Evolutionary conservation across 1,140 invertebrate species (phyloP).

Genomic region (Neotoxoptera formosana): DNA sequence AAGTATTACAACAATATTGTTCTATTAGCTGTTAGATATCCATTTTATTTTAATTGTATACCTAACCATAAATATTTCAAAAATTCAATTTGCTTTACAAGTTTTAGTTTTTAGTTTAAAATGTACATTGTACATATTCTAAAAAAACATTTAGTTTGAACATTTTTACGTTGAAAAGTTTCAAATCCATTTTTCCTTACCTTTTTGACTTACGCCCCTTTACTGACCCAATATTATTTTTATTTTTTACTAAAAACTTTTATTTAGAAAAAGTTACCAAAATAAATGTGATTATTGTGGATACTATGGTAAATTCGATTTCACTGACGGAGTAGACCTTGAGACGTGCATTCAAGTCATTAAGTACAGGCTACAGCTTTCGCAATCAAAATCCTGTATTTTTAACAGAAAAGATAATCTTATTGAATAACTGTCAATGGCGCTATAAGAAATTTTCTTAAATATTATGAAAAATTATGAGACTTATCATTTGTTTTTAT

Average conservation of each 20-base stretch:
- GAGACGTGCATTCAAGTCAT: constrained; percentile 4
- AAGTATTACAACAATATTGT: not conserved
- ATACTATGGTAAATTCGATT: constrained; percentile 12
- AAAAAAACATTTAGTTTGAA: not conserved
- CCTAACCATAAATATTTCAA: not conserved
- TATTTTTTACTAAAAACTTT: constrained; percentile 23
- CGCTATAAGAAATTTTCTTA: not conserved
- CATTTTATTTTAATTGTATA: not conserved
- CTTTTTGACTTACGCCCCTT: not conserved
- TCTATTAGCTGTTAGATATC: not conserved
- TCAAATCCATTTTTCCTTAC: constrained; percentile 10
- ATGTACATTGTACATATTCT: not conserved
- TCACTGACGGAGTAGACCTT: not conserved
- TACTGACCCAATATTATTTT: not conserved
- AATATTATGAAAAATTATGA: not conserved
- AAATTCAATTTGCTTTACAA: not conserved
- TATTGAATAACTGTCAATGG: not conserved
- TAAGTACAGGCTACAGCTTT: not conserved
- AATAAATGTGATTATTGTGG: not conserved
- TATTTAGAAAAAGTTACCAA: not conserved
- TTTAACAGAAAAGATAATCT: not conserved
- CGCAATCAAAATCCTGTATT: not conserved
- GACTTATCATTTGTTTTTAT: not conserved
- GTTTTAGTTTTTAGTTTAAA: not conserved
- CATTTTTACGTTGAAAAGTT: constrained; percentile 12